Conservation (phyloP, 2,113 vertebrate genomes). For the Apteryx owenii region DNA sequence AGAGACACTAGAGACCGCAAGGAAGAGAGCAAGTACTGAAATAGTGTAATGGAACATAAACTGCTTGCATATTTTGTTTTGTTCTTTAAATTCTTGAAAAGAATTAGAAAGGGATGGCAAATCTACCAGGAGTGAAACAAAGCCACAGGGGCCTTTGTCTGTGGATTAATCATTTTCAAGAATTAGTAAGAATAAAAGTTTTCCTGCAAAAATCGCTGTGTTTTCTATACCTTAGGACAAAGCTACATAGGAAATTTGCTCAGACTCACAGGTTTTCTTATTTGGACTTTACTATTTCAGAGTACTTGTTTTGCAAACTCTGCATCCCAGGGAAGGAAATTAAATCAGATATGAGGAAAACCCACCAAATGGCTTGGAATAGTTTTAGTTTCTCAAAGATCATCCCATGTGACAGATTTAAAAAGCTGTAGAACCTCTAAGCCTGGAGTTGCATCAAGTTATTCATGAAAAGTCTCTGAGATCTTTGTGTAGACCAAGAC, state of each 20-base stretch:
- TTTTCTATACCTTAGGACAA: slow-evolving; percentile 23
- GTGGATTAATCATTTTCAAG: background rate
- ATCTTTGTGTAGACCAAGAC: slow-evolving; percentile 11
- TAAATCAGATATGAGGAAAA: slow-evolving; percentile 29
- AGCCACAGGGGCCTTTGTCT: background rate
- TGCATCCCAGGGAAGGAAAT: background rate
- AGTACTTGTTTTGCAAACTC: background rate
- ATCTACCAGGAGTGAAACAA: slow-evolving; percentile 38
- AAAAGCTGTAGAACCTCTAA: slow-evolving; percentile 35
- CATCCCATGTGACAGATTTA: slow-evolving; percentile 25
- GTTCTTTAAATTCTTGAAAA: slow-evolving; percentile 34
- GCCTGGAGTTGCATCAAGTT: slow-evolving; percentile 38
- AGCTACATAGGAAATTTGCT: background rate
- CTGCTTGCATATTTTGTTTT: background rate
- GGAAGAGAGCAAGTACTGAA: background rate
- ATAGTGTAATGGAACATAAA: background rate
- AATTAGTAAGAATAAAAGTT: slow-evolving; percentile 7
- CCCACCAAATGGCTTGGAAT: slow-evolving; percentile 27
- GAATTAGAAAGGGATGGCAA: slow-evolving; percentile 8
- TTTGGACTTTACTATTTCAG: background rate
- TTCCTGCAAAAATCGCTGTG: background rate
- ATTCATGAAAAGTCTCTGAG: slow-evolving; percentile 15
- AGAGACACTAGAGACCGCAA: background rate
- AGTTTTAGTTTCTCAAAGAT: slow-evolving; percentile 15
- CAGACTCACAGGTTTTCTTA: background rate